phyloP scores from a whole-genome alignment of 2,888 invertebrate species.

The Temnothorax ravouxi region DNA sequence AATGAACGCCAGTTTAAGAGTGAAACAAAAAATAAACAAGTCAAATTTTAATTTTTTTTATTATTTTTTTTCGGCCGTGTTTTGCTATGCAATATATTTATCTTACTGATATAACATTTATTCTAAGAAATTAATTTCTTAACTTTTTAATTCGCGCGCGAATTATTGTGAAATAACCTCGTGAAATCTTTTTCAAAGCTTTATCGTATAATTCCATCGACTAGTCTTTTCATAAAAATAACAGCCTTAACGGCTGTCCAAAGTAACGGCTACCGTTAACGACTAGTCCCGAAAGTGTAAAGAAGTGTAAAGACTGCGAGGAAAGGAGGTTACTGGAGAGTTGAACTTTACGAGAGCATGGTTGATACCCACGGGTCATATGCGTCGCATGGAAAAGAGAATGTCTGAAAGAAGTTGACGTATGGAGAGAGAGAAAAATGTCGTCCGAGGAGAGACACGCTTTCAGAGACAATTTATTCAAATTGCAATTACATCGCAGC shows the following conservation, averaged over 20 bases:
- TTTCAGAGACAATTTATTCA: conserved; percentile 52
- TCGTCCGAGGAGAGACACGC: no score
- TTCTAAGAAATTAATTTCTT: neutral
- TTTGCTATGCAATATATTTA: neutral
- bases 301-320: conserved; percentile 65
- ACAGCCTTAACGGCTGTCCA: conserved; percentile 53
- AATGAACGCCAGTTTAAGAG: neutral
- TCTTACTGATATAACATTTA: neutral
- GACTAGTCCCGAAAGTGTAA: conserved; percentile 74
- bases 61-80: neutral
- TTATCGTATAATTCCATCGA: conserved; percentile 33
- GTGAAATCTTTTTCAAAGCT: neutral
- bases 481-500: conserved; percentile 46
- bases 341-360: conserved; percentile 55
- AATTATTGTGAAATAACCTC: neutral
- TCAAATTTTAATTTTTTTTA: neutral
- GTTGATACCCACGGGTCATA: conserved; percentile 51
- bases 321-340: conserved; percentile 64
- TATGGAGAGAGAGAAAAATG: conserved; percentile 41
- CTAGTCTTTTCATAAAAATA: conserved; percentile 36
- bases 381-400: conserved; percentile 41
- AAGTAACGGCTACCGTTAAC: conserved; percentile 72
- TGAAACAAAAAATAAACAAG: no score
- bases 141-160: neutral
- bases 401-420: conserved; percentile 44